Conservation (phyloP, 2,797 vertebrate genomes). For the Malacoraja senta region DNA sequence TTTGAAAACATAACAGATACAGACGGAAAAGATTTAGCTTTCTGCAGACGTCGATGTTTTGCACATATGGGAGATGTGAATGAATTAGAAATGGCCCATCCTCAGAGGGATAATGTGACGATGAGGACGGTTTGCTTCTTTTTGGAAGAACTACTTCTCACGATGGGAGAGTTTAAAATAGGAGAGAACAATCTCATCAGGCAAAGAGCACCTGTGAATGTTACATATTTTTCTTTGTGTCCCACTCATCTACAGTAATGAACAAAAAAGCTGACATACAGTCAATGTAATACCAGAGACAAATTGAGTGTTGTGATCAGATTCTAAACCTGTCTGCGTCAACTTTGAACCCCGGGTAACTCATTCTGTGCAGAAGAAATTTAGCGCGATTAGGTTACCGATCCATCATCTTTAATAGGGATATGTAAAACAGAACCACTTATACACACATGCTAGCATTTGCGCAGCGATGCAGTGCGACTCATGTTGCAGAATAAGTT, state of each 20-base stretch:
- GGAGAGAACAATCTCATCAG: not conserved
- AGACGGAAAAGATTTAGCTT: not conserved
- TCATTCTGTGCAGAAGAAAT: not conserved
- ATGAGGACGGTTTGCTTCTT: not conserved
- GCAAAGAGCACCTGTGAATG: not conserved
- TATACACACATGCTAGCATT: not conserved
- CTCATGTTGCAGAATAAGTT: not conserved
- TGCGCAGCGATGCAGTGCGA: not conserved
- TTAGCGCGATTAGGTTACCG: not conserved
- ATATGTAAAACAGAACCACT: not conserved
- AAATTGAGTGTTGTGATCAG: not conserved
- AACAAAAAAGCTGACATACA: not conserved
- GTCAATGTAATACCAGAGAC: not conserved
- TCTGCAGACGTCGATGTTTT: not conserved
- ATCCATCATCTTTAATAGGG: not conserved
- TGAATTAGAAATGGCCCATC: not conserved
- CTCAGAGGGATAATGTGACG: not conserved
- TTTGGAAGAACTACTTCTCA: too few relatives aligned
- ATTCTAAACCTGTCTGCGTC: not conserved
- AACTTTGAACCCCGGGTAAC: not conserved
- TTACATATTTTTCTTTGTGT: not conserved
- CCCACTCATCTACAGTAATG: not conserved
- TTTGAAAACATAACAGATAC: not conserved
- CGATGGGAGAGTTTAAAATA: not conserved
- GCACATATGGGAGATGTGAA: not conserved